Percentiles rank a stretch among this genome's conserved stretches.
phyloP scores from a whole-genome alignment of 2,797 vertebrate species.

The Arvicola amphibius region DNA sequence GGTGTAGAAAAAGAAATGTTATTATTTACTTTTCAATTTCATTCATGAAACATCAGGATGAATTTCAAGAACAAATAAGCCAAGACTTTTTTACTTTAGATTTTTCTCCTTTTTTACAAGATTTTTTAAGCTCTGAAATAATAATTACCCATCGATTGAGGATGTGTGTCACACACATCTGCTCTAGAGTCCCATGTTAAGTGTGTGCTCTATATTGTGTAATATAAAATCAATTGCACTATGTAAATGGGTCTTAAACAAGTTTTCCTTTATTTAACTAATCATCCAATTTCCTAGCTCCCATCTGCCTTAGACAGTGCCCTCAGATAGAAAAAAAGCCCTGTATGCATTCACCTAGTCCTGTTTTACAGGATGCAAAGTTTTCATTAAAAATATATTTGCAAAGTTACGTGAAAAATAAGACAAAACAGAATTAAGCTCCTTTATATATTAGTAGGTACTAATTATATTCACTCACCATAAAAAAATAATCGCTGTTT shows the following conservation, averaged over 20 bases:
- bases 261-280: conserved; percentile 21
- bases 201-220: not conserved
- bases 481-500: not conserved
- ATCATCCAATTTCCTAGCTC: not conserved
- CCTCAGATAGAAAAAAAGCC: not conserved
- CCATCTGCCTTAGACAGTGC: not conserved
- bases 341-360: not conserved
- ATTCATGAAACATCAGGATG: conserved; percentile 37
- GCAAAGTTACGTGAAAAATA: not conserved
- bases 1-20: not conserved
- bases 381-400: not conserved
- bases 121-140: conserved; percentile 19
- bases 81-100: conserved; percentile 4
- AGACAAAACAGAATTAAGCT: not conserved
- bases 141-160: not conserved
- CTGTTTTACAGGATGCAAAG: not conserved
- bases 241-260: not conserved
- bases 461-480: not conserved
- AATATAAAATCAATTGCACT: conserved; percentile 13
- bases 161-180: not conserved
- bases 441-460: not conserved
- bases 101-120: not conserved
- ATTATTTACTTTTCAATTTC: conserved; percentile 42
- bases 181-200: not conserved
- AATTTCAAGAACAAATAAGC: conserved; percentile 42